Evolutionary conservation across 2,888 invertebrate genomes (phyloP).

Genomic region (Heteromurus nitidus): DNA sequence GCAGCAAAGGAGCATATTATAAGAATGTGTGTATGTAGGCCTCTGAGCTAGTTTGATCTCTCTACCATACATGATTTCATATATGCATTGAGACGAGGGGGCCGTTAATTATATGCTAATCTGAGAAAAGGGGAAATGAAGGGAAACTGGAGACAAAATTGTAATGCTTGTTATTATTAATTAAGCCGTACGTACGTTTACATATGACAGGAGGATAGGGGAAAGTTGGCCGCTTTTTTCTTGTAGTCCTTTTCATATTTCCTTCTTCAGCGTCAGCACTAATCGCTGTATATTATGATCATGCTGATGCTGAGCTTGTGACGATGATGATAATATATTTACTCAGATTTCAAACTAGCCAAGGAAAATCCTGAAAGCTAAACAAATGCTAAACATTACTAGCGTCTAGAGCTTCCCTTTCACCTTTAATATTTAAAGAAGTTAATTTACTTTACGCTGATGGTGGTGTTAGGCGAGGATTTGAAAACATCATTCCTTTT

Average conservation of each 20-base stretch:
- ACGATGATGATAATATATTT: neutral
- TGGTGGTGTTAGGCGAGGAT: no score
- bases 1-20: no score
- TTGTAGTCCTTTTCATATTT: slow-evolving; percentile 5
- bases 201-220: neutral
- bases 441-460: no score
- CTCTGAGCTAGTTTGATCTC: neutral
- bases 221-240: no score
- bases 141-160: slow-evolving; percentile 33
- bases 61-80: neutral
- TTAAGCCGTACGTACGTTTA: slow-evolving; percentile 51
- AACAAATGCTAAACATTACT: no score
- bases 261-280: slow-evolving; percentile 20
- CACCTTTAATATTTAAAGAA: no score
- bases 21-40: neutral
- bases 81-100: slow-evolving; percentile 27
- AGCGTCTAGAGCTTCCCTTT: no score
- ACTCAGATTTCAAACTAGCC: no score
- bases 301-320: neutral
- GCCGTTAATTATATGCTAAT: slow-evolving; percentile 63
- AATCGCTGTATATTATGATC: slow-evolving; percentile 24
- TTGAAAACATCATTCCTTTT: no score
- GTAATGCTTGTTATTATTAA: slow-evolving; percentile 55
- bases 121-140: slow-evolving; percentile 24
- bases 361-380: no score